Evolutionary conservation across 1,140 invertebrate species (phyloP), one percentile per base, ranked within the genome.

Genomic region (Pseudachorutes palmiensis): DNA sequence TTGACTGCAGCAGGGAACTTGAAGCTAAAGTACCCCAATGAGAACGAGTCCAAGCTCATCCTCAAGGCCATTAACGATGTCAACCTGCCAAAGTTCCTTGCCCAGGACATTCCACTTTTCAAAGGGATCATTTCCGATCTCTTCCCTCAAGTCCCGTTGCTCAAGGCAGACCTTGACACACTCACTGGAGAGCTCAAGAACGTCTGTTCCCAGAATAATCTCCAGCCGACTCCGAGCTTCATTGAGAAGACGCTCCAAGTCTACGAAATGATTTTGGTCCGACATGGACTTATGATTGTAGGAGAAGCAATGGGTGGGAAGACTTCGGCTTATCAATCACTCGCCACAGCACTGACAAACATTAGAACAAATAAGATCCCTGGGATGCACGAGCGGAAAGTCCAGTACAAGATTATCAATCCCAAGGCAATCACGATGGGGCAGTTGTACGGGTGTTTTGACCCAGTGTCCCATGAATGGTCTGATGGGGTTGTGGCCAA

Each of bases 351-450:
- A 24, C 79, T 9, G 87, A 81, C 62, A 80, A 89, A 59, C 87
- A 92, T 57, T 87, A 91, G 77, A 86, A 94, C 77, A 69, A 87
- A 84, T 81, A 80, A 63, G 77, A 88, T n/a, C 90, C 77, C 81
- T 88, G 65, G 82, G 71, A 88, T 92, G 84, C 84, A 88, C 62
- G 93, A 97, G 77, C 89, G 92, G 75, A 86, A 85, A 75, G 93
- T 94, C 0, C 89, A 94, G 76, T 93, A 86, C 75, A 92, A 85
- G 0, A 84, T 97, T 0, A 96, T 97, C 65, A 97, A 97, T 80
- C 94, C 94, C 0, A 97, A 98, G 79, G 88, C 93, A 0, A 92
- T 98, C 66, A 95, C 94, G 0, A 91, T 97, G 86, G 92, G 92
- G 12, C 92, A 97, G 78, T 78, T 98, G 3, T 98, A 97, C 76